These are phyloP conservation scores for Pilophorus perplexus DNA, from an alignment of 2,888 invertebrate genomes.

Conservation along the genomic window DNA sequence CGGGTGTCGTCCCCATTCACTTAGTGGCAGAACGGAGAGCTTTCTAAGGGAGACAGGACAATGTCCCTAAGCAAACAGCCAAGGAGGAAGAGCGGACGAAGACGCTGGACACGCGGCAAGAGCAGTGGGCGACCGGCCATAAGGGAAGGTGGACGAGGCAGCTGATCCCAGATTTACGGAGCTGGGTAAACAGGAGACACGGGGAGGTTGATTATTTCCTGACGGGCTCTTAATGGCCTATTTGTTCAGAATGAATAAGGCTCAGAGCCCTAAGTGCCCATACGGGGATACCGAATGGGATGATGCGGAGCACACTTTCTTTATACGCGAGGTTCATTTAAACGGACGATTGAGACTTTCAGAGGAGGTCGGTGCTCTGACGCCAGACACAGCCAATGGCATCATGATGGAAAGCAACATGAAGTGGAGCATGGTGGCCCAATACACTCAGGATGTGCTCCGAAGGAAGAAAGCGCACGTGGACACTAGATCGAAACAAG, in stretches of 20 bases:
- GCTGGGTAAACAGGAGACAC: background rate
- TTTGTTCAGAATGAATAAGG: background rate
- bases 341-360: background rate
- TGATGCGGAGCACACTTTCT: background rate
- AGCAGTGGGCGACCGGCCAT: background rate
- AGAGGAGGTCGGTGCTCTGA: background rate
- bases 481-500: no score
- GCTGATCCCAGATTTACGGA: background rate
- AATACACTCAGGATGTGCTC: background rate
- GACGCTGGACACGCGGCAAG: constrained; percentile 6
- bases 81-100: constrained; percentile 20
- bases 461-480: constrained; percentile 3
- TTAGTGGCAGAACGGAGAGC: constrained; percentile 44
- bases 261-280: background rate
- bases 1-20: constrained; percentile 49
- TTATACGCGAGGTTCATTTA: background rate
- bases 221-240: background rate
- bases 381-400: background rate
- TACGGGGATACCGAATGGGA: background rate
- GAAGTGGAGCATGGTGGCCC: background rate
- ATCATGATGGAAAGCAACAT: background rate
- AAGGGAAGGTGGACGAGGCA: background rate
- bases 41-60: constrained; percentile 8
- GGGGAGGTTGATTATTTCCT: background rate
- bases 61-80: constrained; percentile 6